Conservation (phyloP, 1,140 invertebrate species). For the Calycopis cecrops region DNA sequence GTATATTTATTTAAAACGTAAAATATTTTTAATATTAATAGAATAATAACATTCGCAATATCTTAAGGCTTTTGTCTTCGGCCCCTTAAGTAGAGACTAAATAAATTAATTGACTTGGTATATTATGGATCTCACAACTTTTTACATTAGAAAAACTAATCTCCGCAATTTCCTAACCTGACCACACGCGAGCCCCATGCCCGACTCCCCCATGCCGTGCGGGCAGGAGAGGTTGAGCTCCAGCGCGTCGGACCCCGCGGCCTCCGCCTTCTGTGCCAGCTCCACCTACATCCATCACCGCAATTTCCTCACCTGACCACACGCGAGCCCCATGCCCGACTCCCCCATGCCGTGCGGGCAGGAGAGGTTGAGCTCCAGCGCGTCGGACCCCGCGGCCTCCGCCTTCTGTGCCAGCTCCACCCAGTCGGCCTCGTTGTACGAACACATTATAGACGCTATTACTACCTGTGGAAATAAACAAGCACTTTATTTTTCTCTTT, state of each 20-base stretch:
- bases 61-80: too few species aligned
- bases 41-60: too few species aligned
- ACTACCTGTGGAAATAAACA: constrained; percentile 79
- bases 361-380: constrained; percentile 96
- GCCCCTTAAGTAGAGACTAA: too few species aligned
- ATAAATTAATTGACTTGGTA: too few species aligned
- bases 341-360: constrained; percentile 99
- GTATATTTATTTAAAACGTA: too few species aligned
- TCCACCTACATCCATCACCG: too few species aligned
- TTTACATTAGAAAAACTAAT: too few species aligned
- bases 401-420: constrained; percentile 85
- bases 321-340: constrained; percentile 97
- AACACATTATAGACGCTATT: constrained; percentile 98
- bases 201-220: constrained; percentile 98
- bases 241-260: constrained; percentile 93
- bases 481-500: neutral
- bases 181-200: constrained; percentile 98
- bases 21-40: too few species aligned
- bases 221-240: constrained; percentile 98
- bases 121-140: too few species aligned
- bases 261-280: constrained; percentile 86
- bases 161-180: constrained; percentile 78
- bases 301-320: constrained; percentile 88
- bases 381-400: constrained; percentile 92
- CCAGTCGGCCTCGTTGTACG: constrained; percentile 93